Percentiles rank a stretch among this genome's conserved stretches.
These are phyloP conservation scores for Ondatra zibethicus DNA, from an alignment of 2,113 vertebrate species.

Conservation along the genomic window DNA sequence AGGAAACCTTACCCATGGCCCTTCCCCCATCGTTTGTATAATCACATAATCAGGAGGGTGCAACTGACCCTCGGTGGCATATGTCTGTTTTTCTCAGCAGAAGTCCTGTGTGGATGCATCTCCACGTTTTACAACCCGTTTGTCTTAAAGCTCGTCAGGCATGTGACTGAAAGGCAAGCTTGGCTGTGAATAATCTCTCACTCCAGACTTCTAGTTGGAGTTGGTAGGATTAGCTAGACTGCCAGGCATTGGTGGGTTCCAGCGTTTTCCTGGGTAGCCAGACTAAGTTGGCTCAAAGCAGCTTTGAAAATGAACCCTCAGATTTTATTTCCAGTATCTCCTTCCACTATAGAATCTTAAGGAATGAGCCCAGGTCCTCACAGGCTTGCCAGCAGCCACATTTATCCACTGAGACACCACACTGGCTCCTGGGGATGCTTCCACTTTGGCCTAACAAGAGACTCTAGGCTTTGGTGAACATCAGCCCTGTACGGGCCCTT, in stretches of 20 bases:
- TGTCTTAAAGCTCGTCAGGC: neutral
- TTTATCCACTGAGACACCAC: neutral
- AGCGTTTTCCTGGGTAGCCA: too few species aligned
- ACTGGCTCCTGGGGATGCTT: neutral
- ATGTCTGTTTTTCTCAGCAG: neutral
- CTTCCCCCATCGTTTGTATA: neutral
- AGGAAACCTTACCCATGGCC: neutral
- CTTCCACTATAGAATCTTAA: neutral
- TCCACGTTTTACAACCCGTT: neutral
- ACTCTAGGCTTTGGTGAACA: neutral
- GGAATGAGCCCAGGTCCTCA: neutral
- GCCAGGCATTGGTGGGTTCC: neutral
- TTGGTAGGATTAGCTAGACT: neutral
- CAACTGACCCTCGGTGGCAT: neutral
- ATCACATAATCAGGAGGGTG: neutral
- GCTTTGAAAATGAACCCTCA: neutral
- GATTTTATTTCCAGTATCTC: neutral
- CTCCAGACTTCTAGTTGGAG: neutral
- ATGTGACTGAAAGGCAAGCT: neutral
- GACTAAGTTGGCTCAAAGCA: neutral
- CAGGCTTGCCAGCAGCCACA: neutral
- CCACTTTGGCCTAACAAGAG: neutral
- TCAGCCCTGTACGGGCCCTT: rapidly evolving
- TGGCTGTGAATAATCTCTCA: too few species aligned
- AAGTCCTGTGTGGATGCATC: neutral